Conservation (phyloP, 2,888 invertebrate species). For the Andrena fulva region DNA sequence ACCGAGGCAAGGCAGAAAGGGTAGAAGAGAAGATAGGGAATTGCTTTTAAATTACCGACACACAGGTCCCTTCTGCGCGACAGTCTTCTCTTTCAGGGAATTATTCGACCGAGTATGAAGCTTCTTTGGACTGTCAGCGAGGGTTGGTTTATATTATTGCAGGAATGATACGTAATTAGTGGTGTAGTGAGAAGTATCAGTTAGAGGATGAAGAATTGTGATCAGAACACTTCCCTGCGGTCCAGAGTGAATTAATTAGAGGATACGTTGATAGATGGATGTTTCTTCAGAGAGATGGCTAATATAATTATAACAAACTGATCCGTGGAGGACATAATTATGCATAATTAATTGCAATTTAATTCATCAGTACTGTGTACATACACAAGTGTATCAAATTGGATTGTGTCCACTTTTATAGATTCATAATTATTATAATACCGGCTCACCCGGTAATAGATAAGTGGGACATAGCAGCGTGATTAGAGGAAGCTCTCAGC, state of each 20-base stretch:
- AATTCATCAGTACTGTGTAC: neutral
- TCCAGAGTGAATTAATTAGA: no score
- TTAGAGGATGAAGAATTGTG: no score
- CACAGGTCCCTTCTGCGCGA: neutral
- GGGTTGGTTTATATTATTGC: no score
- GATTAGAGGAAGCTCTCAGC: constrained; percentile 12
- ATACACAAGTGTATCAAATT: constrained; percentile 1
- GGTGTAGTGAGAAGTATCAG: no score
- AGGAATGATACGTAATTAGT: no score
- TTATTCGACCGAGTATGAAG: neutral
- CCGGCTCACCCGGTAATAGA: neutral
- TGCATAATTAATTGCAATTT: constrained; percentile 12
- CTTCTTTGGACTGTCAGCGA: neutral
- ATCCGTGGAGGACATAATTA: neutral
- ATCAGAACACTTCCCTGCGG: no score
- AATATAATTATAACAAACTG: neutral
- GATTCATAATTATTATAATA: constrained; percentile 19
- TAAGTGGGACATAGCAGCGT: constrained; percentile 10
- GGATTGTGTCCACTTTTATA: neutral
- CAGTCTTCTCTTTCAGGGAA: neutral
- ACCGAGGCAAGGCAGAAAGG: constrained; percentile 23
- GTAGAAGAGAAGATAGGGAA: constrained; percentile 37
- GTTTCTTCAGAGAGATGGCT: no score
- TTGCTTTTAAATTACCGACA: constrained; percentile 55
- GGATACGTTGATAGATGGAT: no score